Percentiles rank a stretch among this genome's conserved stretches.
Evolutionary conservation across 2,113 vertebrate species (phyloP).

Genomic region (Drymodes brunneopygia): DNA sequence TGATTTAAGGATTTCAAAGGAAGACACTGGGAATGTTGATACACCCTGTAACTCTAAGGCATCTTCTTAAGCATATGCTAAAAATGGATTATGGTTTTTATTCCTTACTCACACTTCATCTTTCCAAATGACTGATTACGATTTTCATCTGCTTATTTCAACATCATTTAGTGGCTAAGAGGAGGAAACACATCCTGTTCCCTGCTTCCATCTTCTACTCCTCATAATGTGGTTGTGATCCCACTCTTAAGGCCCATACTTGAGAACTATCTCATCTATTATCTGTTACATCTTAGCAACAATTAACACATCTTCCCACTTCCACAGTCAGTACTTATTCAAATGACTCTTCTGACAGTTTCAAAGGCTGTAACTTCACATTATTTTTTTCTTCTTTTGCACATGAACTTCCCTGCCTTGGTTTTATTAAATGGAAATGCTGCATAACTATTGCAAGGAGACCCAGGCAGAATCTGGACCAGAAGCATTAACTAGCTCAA

Average conservation of each 20-base stretch:
- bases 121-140: neutral
- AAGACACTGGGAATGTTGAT: neutral
- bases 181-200: neutral
- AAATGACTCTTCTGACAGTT: neutral
- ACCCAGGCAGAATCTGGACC: neutral
- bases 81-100: conserved; percentile 46
- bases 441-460: neutral
- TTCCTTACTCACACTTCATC: conserved; percentile 4
- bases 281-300: neutral
- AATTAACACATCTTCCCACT: conserved; percentile 1
- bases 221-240: fast-evolving
- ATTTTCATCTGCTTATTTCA: conserved; percentile 27
- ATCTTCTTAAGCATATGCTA: neutral
- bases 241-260: neutral
- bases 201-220: neutral
- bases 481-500: conserved; percentile 54
- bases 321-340: neutral
- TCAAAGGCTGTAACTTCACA: neutral
- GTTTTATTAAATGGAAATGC: conserved; percentile 36
- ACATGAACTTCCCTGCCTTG: neutral
- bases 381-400: conserved; percentile 18
- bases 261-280: neutral
- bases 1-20: conserved; percentile 51
- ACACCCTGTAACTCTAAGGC: neutral
- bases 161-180: neutral